Evolutionary conservation across 2,888 invertebrate genomes (phyloP), one percentile per base, ranked within the genome.

Genomic region (Drosophila multiciliata): DNA sequence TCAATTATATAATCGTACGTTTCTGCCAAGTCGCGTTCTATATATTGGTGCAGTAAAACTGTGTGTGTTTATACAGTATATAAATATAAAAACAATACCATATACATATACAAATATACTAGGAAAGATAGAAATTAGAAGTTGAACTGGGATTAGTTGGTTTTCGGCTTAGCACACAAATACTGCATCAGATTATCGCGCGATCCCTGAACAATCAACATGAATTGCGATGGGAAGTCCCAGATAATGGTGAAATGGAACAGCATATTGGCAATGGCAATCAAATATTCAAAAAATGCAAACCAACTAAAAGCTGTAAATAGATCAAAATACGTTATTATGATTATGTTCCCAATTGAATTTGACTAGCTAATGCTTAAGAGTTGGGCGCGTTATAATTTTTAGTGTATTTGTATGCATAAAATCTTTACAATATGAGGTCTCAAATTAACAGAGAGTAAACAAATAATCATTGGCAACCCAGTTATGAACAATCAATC

Each of bases 261-360:
- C 68, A 96, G 96, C 97, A 98, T 98, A 93, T 98, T 98, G 80
- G 97, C 96, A 63, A 96, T 95, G 65, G 98, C 98, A 90, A 98
- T 96, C 91, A 98, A 95, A 93, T 98, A 98, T 93, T 98, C 98
- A 93, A 97, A 98, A 67, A 97, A 94, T 2, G 98, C 97, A 94
- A 98, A 98, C 96, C 97, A 97, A 92, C 98, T 98, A 94, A 98
- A 98, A 54, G 98, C 98, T 98, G 94, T 29, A 83, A 69, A 53
- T 23, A 15, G 6, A 57, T 4, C 20, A 50, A 35, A 23, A 48
- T 32, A 36, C 57, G 17, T 52, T 59, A 66, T 48, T 29, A 42
- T 40, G 61, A 65, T 5, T 26, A 45, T 45, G 20, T 38, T 33
- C 29, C 26, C 0, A 20, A 32, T 40, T 15, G 11, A 3, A 42